Evolutionary conservation across 92 coral and sea anemone genomes (phyloP).

Genomic region (Siderastrea siderea): DNA sequence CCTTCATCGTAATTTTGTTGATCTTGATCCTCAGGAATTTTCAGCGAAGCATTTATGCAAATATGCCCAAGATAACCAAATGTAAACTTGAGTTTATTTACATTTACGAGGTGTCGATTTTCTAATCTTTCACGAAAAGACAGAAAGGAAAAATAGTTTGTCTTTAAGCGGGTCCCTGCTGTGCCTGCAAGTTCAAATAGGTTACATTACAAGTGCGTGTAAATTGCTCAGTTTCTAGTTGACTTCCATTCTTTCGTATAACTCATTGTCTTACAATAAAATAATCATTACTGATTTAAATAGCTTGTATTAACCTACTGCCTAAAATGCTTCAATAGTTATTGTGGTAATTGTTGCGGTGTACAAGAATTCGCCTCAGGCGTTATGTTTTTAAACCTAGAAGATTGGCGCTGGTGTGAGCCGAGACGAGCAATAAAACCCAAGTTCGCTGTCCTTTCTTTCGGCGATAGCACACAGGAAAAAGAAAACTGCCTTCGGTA

Average conservation of each 20-base stretch:
- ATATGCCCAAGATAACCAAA: slow-evolving; percentile 4
- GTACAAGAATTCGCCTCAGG: neutral
- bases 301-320: neutral
- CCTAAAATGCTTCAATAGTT: neutral
- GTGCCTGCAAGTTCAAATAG: neutral
- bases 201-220: neutral
- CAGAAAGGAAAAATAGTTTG: neutral
- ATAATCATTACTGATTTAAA: neutral
- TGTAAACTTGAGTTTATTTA: slow-evolving; percentile 37
- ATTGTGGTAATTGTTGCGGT: neutral
- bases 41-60: slow-evolving; percentile 15
- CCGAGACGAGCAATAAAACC: neutral
- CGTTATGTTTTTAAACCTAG: neutral
- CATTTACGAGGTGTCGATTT: slow-evolving; percentile 22
- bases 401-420: neutral
- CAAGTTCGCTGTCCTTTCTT: too few relatives aligned
- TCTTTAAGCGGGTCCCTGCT: slow-evolving; percentile 19
- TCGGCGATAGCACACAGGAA: too few relatives aligned
- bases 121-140: slow-evolving; percentile 11
- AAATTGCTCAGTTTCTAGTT: neutral
- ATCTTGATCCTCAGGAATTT: slow-evolving; percentile 23
- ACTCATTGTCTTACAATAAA: neutral
- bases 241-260: neutral
- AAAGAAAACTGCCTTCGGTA: too few relatives aligned
- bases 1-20: neutral